Conservation (phyloP, 2,113 vertebrate species). For the Dicerorhinus sumatrensis region DNA sequence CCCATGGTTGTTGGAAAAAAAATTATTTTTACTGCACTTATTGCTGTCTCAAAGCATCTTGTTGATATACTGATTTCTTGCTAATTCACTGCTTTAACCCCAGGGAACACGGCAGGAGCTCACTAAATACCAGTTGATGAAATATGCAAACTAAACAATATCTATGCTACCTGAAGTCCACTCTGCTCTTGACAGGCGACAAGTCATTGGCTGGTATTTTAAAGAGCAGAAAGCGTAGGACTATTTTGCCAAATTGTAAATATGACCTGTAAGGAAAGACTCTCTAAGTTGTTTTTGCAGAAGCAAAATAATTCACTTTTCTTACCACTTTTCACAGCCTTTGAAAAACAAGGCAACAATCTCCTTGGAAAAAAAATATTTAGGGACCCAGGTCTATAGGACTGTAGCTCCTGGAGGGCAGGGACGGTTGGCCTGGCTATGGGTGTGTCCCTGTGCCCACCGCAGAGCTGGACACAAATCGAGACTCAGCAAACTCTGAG, state of each 20-base stretch:
- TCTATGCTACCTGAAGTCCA: background rate
- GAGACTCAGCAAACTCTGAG: background rate
- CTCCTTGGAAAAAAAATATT: background rate
- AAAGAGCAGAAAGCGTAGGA: background rate
- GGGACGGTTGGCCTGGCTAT: background rate
- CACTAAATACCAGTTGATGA: background rate
- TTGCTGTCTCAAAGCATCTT: background rate
- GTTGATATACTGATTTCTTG: background rate
- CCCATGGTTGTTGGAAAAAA: no score
- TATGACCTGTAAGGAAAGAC: background rate
- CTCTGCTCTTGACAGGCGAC: background rate
- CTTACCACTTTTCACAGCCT: background rate
- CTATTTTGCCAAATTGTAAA: background rate
- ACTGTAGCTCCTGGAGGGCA: rapidly evolving
- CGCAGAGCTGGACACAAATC: background rate
- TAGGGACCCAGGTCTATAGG: background rate
- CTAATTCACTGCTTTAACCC: background rate
- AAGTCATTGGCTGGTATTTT: background rate
- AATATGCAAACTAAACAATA: background rate
- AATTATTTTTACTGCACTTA: background rate
- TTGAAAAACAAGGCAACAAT: background rate
- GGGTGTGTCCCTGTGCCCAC: rapidly evolving
- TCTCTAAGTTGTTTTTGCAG: background rate
- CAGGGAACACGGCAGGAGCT: background rate
- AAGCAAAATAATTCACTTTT: background rate